Conservation (phyloP, 2,888 invertebrate genomes). For the Eristalis pertinax region DNA sequence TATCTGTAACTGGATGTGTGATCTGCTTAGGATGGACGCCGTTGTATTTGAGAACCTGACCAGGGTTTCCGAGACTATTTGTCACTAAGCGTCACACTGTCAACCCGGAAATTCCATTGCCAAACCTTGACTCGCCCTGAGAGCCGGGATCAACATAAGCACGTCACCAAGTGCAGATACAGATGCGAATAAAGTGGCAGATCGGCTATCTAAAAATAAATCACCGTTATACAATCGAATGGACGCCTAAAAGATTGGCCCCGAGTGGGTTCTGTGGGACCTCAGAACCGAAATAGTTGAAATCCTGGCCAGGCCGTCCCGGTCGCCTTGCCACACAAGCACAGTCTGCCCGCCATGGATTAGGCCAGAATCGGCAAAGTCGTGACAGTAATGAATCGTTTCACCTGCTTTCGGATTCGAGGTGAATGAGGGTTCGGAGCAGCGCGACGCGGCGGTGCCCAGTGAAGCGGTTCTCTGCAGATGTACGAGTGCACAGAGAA, state of each 20-base stretch:
- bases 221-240: constrained; percentile 65
- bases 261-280: not conserved
- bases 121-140: constrained; percentile 36
- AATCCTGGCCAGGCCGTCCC: constrained; percentile 3
- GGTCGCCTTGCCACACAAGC: constrained; percentile 35
- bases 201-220: constrained; percentile 57
- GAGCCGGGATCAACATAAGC: constrained; percentile 13
- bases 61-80: constrained; percentile 21
- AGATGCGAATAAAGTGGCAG: constrained; percentile 40
- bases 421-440: not conserved
- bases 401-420: constrained; percentile 60
- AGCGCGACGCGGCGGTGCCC: not conserved
- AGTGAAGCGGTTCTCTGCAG: not conserved
- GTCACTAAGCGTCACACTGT: constrained; percentile 49
- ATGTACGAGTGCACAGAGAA: not conserved
- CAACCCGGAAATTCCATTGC: constrained; percentile 60
- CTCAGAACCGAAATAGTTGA: constrained; percentile 21
- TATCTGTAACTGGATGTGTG: constrained; percentile 48
- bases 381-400: constrained; percentile 70
- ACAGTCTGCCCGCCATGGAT: constrained; percentile 49
- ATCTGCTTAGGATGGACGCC: not conserved
- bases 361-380: constrained; percentile 50
- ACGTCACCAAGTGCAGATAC: constrained; percentile 6
- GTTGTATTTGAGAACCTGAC: constrained; percentile 17
- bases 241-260: constrained; percentile 23